Evolutionary conservation across 2,888 invertebrate genomes (phyloP).

Genomic region (Nymphalis polychloros): DNA sequence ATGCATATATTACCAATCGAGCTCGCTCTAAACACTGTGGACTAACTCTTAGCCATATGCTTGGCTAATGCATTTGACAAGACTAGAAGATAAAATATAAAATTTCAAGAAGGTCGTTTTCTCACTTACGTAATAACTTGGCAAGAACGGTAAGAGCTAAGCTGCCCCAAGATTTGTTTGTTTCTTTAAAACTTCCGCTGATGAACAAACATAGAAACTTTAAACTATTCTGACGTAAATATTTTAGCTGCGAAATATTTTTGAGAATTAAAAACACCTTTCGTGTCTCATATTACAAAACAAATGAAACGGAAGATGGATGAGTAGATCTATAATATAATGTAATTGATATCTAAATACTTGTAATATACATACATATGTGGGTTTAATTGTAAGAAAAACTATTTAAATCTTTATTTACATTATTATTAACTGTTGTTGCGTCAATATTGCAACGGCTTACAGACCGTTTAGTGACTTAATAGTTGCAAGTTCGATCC

Average conservation of each 20-base stretch:
- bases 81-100: slow-evolving; percentile 11
- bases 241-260: slow-evolving; percentile 16
- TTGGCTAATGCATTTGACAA: not conserved
- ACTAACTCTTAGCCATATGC: not conserved
- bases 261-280: slow-evolving; percentile 2
- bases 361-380: too few relatives aligned
- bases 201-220: slow-evolving; percentile 13
- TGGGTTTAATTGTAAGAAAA: too few relatives aligned
- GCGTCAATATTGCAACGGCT: too few relatives aligned
- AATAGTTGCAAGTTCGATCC: too few relatives aligned
- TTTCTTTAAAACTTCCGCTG: slow-evolving; percentile 22
- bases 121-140: slow-evolving; percentile 19
- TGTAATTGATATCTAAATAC: not conserved
- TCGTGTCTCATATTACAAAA: not conserved
- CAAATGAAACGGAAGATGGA: not conserved
- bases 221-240: slow-evolving; percentile 22
- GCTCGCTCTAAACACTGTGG: not conserved
- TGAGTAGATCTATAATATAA: not conserved
- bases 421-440: too few relatives aligned
- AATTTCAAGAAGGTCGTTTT: slow-evolving; percentile 5
- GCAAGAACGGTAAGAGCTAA: slow-evolving; percentile 19
- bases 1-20: not conserved
- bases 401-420: too few relatives aligned
- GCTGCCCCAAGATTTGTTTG: slow-evolving; percentile 20
- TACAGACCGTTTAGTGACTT: too few relatives aligned